Conservation (phyloP, 2,113 vertebrate genomes). For the Casuarius casuarius region DNA sequence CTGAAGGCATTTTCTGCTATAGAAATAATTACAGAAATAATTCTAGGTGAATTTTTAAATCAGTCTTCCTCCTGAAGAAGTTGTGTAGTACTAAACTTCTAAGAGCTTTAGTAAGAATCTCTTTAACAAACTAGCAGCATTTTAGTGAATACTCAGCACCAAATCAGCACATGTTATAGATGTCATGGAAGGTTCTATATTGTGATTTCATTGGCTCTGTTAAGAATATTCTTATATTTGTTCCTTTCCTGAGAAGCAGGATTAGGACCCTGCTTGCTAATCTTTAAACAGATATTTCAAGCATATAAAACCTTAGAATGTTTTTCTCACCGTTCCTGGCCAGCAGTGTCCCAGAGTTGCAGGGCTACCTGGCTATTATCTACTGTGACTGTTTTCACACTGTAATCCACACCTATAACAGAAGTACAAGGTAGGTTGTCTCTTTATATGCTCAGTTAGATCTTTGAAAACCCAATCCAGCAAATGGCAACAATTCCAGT, state of each 20-base stretch:
- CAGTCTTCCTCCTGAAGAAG: not conserved
- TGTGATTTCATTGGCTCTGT: not conserved
- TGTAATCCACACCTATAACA: slow-evolving; percentile 89
- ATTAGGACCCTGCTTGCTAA: not conserved
- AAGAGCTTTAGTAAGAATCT: not conserved
- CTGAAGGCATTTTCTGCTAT: not conserved
- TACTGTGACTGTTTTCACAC: slow-evolving; percentile 86
- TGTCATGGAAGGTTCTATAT: not conserved
- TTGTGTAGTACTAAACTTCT: not conserved
- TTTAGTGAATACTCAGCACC: not conserved
- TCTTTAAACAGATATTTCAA: not conserved
- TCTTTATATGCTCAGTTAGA: not conserved
- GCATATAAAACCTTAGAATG: not conserved
- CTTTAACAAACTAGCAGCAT: not conserved
- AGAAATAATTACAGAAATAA: not conserved
- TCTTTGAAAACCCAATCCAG: not conserved
- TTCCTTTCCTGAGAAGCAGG: not conserved
- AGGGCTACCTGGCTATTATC: slow-evolving; percentile 84
- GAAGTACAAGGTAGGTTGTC: not conserved
- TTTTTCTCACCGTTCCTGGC: slow-evolving; percentile 86
- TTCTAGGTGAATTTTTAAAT: not conserved
- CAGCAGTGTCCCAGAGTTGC: slow-evolving; percentile 95
- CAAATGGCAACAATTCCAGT: not conserved
- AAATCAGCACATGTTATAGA: not conserved
- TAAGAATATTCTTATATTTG: not conserved